These are phyloP conservation scores for Archaeoteleia sp. DNA, from an alignment of 2,888 invertebrate genomes.

Conservation along the genomic window DNA sequence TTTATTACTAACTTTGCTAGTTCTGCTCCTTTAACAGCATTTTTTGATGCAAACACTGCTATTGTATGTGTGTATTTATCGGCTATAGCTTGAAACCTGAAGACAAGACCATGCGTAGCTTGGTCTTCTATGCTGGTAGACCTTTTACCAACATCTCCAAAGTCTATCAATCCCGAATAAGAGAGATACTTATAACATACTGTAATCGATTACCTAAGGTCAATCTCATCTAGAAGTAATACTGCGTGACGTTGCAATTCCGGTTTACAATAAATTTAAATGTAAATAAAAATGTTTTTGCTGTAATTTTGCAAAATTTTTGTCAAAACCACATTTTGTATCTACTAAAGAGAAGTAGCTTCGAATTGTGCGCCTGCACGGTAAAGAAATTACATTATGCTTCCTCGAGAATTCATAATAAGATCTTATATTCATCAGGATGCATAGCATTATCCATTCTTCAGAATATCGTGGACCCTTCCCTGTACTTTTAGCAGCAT, in stretches of 20 bases:
- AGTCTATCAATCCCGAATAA: slow-evolving; percentile 50
- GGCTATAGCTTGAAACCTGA: slow-evolving; percentile 46
- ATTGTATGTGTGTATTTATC: slow-evolving; percentile 51
- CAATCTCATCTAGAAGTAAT: slow-evolving; percentile 52
- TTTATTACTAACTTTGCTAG: slow-evolving; percentile 39
- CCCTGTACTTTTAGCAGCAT: slow-evolving; percentile 23
- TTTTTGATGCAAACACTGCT: slow-evolving; percentile 52
- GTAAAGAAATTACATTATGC: slow-evolving; percentile 48
- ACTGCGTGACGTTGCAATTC: slow-evolving; percentile 38
- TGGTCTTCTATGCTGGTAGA: slow-evolving; percentile 29
- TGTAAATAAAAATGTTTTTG: slow-evolving; percentile 33
- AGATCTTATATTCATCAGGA: slow-evolving; percentile 53
- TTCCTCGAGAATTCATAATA: slow-evolving; percentile 51
- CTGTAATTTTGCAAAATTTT: slow-evolving; percentile 43
- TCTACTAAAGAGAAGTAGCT: no score
- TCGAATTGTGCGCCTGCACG: slow-evolving; percentile 47
- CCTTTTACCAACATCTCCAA: slow-evolving; percentile 44
- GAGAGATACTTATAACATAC: slow-evolving; percentile 43
- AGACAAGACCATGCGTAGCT: slow-evolving; percentile 45
- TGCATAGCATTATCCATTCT: slow-evolving; percentile 50
- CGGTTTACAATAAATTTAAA: no score
- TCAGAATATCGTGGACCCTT: slow-evolving; percentile 41
- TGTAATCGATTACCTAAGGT: slow-evolving; percentile 40
- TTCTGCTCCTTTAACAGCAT: slow-evolving; percentile 37
- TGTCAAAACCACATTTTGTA: slow-evolving; percentile 44